Conservation (phyloP, 1,140 invertebrate genomes). For the Dysdera silvatica region DNA sequence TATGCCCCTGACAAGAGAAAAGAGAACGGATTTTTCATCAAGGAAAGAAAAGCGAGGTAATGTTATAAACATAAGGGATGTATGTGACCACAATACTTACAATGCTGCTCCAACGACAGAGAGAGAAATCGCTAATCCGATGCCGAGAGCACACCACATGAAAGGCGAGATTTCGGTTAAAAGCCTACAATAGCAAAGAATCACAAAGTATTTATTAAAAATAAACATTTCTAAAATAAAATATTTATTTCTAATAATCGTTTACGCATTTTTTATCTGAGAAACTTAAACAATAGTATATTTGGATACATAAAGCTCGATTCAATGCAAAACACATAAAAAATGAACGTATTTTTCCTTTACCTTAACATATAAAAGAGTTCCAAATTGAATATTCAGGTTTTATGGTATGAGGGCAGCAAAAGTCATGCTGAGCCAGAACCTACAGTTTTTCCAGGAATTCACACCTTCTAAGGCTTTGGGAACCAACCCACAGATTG, state of each 20-base stretch:
- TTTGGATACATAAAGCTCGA: neutral
- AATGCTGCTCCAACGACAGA: slow-evolving; percentile 95
- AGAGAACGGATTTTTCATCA: neutral
- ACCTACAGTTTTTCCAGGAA: no score
- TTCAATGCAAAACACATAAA: neutral
- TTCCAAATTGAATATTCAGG: no score
- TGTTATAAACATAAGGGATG: no score
- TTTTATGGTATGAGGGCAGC: no score
- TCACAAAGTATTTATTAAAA: neutral
- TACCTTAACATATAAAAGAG: neutral
- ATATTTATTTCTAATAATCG: neutral
- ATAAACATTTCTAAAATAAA: neutral
- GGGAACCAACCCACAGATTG: no score
- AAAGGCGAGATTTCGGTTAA: slow-evolving; percentile 75
- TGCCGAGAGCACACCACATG: slow-evolving; percentile 87
- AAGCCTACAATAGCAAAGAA: slow-evolving; percentile 52
- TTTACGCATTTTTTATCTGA: neutral
- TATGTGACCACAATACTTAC: slow-evolving; percentile 47
- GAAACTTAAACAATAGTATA: neutral
- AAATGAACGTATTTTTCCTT: neutral
- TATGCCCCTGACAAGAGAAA: slow-evolving; percentile 61
- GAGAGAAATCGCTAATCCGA: slow-evolving; percentile 82
- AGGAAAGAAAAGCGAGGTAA: neutral
- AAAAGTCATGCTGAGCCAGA: no score
- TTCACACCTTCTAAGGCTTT: no score